Base-by-base conservation (phyloP, 2,888 invertebrate genomes). In the Drosophila demipolita region DNA sequence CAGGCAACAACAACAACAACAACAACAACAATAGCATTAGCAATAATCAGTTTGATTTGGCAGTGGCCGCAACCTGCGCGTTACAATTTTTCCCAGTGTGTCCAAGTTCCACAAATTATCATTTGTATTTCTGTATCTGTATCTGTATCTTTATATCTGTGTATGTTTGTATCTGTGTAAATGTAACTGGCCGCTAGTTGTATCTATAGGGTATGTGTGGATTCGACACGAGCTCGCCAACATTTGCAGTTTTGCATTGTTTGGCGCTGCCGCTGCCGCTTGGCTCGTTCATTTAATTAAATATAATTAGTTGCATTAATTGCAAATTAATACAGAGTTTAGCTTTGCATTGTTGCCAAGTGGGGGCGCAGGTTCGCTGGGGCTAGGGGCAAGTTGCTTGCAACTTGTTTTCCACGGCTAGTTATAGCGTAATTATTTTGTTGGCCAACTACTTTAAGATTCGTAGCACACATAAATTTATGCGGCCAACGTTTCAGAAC, bases 251-350 rank as follows among this genome's bases (percentile, higher is more conserved):
- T 59, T 66, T 74, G 72, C 87, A 75, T 87, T 86, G 87, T 86
- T 87, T 66, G 64, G 15, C 48, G 48, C 68, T 59, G 75, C 61
- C 66, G 82, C 83, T 52, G 78, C 58, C 71, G 85, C 85, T 73
- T 66, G 78, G 75, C 62, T 84, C 90, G 89, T 85, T 87, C 87
- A 85, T 89, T 89, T 87, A 90, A 87, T 87, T 87, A 87, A 89
- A 87, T 90, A 82, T 87, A 87, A 87, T 87, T 87, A 87, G 90
- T 85, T 89, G 83, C 87, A 87, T 90, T 90, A 87, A 87, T 87
- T 89, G 89, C 83, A 89, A 89, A 90, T 90, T 87, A 90, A 87
- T 90, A 90, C 90, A 87, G 83, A 90, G 85, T 82, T 90, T 89
- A 83, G 75, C 75, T 20, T 83, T 68, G 72, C 74, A 74, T 75